Percentiles rank a stretch among this genome's conserved stretches.
These are phyloP conservation scores for Agrenia bidenticulata DNA, from an alignment of 2,888 invertebrate genomes.

Conservation along the genomic window DNA sequence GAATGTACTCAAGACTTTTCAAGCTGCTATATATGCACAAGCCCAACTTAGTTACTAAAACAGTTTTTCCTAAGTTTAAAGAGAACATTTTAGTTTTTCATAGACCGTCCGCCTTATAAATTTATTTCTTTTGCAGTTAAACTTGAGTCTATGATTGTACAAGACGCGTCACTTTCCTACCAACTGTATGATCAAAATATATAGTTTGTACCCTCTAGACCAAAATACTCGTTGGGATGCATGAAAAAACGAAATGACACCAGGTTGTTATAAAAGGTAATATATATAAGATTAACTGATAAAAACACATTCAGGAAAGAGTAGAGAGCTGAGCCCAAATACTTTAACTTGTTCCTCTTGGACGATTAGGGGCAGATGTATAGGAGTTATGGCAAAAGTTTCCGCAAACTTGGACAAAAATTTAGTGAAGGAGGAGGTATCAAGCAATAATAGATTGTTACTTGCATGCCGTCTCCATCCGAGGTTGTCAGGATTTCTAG, in stretches of 20 bases:
- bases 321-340: neutral
- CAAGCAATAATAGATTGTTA: neutral
- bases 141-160: neutral
- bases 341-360: conserved; percentile 20
- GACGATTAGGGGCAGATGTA: conserved; percentile 46
- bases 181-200: neutral
- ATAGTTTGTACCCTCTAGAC: neutral
- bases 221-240: conserved; percentile 4
- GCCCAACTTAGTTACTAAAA: too few species aligned
- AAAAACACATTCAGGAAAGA: neutral
- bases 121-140: too few species aligned
- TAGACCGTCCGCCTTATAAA: too few species aligned
- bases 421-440: conserved; percentile 11
- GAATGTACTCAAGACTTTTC: too few species aligned
- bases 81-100: too few species aligned
- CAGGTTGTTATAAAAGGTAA: too few species aligned
- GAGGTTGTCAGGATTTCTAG: too few species aligned
- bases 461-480: too few species aligned
- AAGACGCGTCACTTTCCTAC: neutral
- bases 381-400: conserved; percentile 51
- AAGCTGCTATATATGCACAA: too few species aligned
- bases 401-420: conserved; percentile 20
- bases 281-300: conserved; percentile 10
- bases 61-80: too few species aligned
- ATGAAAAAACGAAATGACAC: conserved; percentile 8